Evolutionary conservation across 1,140 invertebrate genomes (phyloP).

Genomic region (Cryptotermes secundus): DNA sequence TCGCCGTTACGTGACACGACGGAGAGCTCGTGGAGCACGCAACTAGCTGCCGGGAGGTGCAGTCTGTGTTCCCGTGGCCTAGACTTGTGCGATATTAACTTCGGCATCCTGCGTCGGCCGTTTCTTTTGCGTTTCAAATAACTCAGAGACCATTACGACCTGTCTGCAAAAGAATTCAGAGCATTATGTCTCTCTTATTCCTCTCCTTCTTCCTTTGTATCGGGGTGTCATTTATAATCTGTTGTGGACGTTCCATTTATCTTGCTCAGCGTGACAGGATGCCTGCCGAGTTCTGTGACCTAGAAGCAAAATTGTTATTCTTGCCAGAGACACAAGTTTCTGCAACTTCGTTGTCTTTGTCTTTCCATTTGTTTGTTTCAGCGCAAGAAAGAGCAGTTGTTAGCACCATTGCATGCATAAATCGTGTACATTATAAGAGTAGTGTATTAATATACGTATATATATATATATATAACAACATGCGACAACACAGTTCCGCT

Average conservation of each 20-base stretch:
- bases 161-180: neutral
- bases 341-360: neutral
- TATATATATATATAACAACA: too few species aligned
- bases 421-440: too few species aligned
- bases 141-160: neutral
- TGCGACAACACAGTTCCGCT: too few species aligned
- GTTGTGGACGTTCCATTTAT: neutral
- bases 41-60: too few species aligned
- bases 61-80: neutral
- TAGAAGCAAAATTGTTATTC: constrained; percentile 14
- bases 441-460: too few species aligned
- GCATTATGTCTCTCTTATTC: neutral
- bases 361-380: neutral
- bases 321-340: neutral
- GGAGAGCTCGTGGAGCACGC: too few species aligned
- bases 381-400: too few species aligned
- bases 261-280: neutral
- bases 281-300: neutral
- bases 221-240: constrained; percentile 16
- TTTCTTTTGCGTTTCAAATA: constrained; percentile 1
- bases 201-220: neutral
- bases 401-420: too few species aligned
- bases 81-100: neutral
- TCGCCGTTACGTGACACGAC: too few species aligned
- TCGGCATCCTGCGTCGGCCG: neutral